Conservation (phyloP, 1,140 invertebrate genomes). For the Trachymyrmex cornetzi region DNA sequence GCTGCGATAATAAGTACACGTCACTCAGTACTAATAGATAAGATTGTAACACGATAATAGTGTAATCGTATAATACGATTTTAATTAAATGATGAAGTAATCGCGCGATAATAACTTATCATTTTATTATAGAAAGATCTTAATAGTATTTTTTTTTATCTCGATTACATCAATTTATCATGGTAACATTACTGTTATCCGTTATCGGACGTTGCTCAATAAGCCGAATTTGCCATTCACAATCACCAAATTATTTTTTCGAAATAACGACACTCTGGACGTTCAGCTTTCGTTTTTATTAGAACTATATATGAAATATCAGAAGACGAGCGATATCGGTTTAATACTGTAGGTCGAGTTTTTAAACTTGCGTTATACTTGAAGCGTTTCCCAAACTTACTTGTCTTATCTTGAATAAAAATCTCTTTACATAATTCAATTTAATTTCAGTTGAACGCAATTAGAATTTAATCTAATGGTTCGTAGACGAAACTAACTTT, state of each 20-base stretch:
- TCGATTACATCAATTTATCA: constrained; percentile 34
- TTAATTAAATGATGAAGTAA: constrained; percentile 52
- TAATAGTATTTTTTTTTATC: not conserved
- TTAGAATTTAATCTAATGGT: constrained; percentile 33
- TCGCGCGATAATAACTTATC: not conserved
- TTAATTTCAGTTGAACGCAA: not conserved
- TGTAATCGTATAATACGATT: constrained; percentile 52
- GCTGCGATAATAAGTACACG: not conserved
- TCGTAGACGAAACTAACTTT: constrained; percentile 15
- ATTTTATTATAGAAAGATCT: constrained; percentile 1
- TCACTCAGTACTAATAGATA: constrained; percentile 15
- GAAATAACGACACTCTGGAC: not conserved
- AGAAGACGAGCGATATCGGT: not conserved
- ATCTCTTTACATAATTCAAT: constrained; percentile 5
- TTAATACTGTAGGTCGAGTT: not conserved
- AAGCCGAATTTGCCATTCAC: constrained; percentile 9
- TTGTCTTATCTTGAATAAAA: constrained; percentile 2
- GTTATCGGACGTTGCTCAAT: constrained; percentile 2
- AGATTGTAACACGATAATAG: constrained; percentile 31
- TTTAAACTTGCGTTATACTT: constrained; percentile 1
- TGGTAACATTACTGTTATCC: not conserved
- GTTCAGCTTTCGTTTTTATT: not conserved
- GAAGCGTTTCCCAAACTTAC: not conserved
- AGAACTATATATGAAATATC: not conserved
- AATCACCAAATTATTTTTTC: constrained; percentile 19